Percentiles rank a stretch among this genome's conserved stretches.
Evolutionary conservation across 1,140 invertebrate genomes (phyloP).

Genomic region (Leptoteleia sp.): DNA sequence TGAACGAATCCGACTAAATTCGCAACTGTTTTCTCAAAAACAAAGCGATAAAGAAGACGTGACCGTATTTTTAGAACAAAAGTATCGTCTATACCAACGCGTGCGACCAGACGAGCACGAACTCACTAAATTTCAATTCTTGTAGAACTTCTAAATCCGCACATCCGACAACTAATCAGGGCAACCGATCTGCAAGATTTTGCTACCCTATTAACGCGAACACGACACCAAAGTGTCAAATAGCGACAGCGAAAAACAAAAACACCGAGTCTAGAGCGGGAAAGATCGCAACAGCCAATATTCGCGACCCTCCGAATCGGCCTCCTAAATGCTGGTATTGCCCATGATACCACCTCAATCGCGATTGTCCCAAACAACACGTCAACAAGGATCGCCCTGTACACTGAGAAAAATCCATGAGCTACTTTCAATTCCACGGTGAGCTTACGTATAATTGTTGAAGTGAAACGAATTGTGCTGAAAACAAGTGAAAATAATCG

Average conservation of each 20-base stretch:
- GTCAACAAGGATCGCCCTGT: no score
- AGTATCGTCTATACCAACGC: conserved; percentile 12
- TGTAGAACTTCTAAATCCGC: not conserved
- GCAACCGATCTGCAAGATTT: not conserved
- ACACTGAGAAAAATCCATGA: no score
- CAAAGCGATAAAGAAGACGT: conserved; percentile 9
- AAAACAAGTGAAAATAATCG: no score
- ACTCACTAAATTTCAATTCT: not conserved
- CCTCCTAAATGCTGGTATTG: not conserved
- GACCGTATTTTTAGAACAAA: conserved; percentile 12
- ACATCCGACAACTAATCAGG: not conserved
- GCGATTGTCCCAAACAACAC: not conserved
- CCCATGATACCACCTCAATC: not conserved
- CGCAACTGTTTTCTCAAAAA: conserved; percentile 6
- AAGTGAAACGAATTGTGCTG: no score
- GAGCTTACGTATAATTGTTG: no score
- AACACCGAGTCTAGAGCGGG: not conserved
- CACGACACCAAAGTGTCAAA: not conserved
- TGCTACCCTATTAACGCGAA: not conserved
- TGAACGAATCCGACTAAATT: not conserved
- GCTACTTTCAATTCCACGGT: no score
- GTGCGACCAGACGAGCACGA: not conserved
- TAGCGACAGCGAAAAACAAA: not conserved
- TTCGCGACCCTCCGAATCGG: not conserved
- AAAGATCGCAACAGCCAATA: not conserved